These are phyloP conservation scores for Brachionus rotundiformis DNA, from an alignment of 1,140 invertebrate genomes.

Conservation along the genomic window DNA sequence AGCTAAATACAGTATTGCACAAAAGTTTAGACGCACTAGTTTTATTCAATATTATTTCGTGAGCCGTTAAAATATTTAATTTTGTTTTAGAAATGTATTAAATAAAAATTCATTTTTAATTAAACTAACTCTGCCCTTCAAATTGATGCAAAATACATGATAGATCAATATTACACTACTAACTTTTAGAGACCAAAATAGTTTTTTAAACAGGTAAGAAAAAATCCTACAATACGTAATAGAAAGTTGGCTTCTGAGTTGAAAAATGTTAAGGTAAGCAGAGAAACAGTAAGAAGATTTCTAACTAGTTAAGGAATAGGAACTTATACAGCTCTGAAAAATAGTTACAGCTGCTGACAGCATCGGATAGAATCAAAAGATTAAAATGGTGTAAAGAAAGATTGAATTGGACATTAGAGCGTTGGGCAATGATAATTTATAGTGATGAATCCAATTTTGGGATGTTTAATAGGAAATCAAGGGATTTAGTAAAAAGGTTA, in stretches of 20 bases:
- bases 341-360: not conserved
- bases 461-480: not conserved
- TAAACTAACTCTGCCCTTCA: no score
- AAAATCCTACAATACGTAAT: not conserved
- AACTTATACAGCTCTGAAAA: constrained; percentile 4
- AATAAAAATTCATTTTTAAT: no score
- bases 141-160: no score
- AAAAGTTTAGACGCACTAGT: no score
- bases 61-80: no score
- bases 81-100: no score
- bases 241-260: not conserved
- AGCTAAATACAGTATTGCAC: no score
- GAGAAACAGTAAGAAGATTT: not conserved
- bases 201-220: not conserved
- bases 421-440: not conserved
- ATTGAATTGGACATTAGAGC: not conserved
- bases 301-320: not conserved
- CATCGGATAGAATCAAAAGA: not conserved
- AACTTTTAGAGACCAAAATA: no score
- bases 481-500: not conserved
- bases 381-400: not conserved
- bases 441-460: constrained; percentile 3
- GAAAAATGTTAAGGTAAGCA: not conserved
- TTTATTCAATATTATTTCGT: no score
- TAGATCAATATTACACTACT: no score